phyloP scores from a whole-genome alignment of 2,888 invertebrate genomes.

The Encarsia formosa region DNA sequence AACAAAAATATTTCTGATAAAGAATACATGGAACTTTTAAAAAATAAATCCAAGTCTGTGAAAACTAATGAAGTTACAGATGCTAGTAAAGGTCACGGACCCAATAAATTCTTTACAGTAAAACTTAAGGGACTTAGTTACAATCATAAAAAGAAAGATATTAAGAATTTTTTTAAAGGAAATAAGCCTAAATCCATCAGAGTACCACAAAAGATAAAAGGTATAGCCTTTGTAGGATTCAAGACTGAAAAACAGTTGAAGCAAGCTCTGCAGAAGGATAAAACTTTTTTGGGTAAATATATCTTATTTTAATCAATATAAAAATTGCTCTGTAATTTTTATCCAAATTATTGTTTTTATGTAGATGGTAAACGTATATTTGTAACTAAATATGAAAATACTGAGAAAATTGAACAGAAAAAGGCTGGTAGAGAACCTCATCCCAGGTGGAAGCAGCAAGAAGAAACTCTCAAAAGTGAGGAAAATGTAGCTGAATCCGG shows the following conservation, averaged over 20 bases:
- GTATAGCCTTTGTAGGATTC: constrained; percentile 90
- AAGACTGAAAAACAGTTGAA: constrained; percentile 74
- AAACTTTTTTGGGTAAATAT: constrained; percentile 73
- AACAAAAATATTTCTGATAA: constrained; percentile 39
- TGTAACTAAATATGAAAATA: constrained; percentile 55
- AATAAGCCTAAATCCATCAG: constrained; percentile 74
- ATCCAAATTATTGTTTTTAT: constrained; percentile 12
- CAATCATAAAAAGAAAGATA: constrained; percentile 75
- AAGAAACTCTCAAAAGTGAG: constrained; percentile 63
- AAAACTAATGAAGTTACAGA: constrained; percentile 46
- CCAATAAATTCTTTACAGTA: constrained; percentile 57
- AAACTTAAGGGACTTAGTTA: constrained; percentile 76
- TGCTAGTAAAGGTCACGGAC: constrained; percentile 40
- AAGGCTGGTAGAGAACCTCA: constrained; percentile 38
- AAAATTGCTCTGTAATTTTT: not conserved
- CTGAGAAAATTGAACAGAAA: constrained; percentile 39
- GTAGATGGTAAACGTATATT: constrained; percentile 63
- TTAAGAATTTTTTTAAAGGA: constrained; percentile 82
- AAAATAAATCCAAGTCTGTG: constrained; percentile 53
- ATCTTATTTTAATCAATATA: not conserved
- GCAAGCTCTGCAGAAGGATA: constrained; percentile 77
- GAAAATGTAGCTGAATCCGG: constrained; percentile 87
- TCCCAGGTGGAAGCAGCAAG: constrained; percentile 61
- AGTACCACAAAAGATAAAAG: constrained; percentile 70
- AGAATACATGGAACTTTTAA: constrained; percentile 70